A percentile compares a stretch with the other conserved stretches of the same genome.
Evolutionary conservation across 1,140 invertebrate genomes (phyloP).

Genomic region (Pseudomyrmex flavicornis): DNA sequence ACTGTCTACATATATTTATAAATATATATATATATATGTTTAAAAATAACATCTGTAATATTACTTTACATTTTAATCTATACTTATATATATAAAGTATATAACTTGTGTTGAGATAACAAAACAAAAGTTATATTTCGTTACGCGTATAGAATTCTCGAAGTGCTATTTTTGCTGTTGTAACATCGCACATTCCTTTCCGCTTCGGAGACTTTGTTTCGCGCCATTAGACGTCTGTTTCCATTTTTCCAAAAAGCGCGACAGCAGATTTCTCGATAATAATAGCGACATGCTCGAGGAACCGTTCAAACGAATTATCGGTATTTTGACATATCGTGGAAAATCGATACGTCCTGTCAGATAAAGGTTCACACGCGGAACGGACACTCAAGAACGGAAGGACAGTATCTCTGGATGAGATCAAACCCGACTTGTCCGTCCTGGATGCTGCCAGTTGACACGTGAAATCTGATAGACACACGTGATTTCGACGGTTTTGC

Average conservation of each 20-base stretch:
- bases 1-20: background rate
- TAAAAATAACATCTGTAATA: background rate
- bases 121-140: slow-evolving; percentile 1
- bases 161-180: background rate
- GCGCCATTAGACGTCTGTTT: slow-evolving; percentile 14
- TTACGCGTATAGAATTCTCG: background rate
- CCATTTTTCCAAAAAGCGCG: slow-evolving; percentile 38
- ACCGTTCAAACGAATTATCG: slow-evolving; percentile 60
- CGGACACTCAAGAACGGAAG: slow-evolving; percentile 48
- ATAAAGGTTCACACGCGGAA: slow-evolving; percentile 59
- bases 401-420: slow-evolving; percentile 71
- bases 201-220: background rate
- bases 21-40: background rate
- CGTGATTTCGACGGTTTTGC: slow-evolving; percentile 17
- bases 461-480: slow-evolving; percentile 67
- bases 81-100: background rate
- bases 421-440: slow-evolving; percentile 64
- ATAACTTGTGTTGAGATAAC: background rate
- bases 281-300: slow-evolving; percentile 34
- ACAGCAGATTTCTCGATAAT: slow-evolving; percentile 39
- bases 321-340: slow-evolving; percentile 61
- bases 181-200: slow-evolving; percentile 8
- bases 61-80: background rate
- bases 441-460: slow-evolving; percentile 46
- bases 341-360: slow-evolving; percentile 69